These are phyloP conservation scores for Drosophila acutilabella DNA, from an alignment of 2,888 invertebrate genomes.

Conservation along the genomic window DNA sequence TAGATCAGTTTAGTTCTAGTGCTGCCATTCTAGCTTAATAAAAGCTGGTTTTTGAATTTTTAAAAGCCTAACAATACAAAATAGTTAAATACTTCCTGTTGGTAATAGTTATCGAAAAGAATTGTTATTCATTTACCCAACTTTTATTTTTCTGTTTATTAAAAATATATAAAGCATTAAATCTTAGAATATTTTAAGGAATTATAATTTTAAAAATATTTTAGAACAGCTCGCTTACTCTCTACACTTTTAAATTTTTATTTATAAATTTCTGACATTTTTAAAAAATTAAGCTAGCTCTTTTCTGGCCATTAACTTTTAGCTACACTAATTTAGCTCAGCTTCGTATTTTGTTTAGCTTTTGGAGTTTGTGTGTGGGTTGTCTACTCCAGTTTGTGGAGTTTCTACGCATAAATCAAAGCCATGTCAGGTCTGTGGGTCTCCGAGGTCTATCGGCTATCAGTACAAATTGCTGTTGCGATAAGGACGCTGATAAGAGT, in stretches of 20 bases:
- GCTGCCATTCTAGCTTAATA: neutral
- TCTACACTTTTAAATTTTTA: too few relatives aligned
- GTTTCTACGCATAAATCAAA: constrained; percentile 68
- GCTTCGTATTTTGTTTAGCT: neutral
- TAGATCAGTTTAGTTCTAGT: neutral
- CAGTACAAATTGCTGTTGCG: constrained; percentile 57
- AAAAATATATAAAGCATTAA: too few relatives aligned
- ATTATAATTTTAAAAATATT: too few relatives aligned
- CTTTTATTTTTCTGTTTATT: too few relatives aligned
- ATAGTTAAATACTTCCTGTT: too few relatives aligned
- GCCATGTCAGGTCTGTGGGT: constrained; percentile 48
- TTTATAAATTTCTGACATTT: neutral
- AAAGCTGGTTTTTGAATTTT: neutral
- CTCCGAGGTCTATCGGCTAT: constrained; percentile 41
- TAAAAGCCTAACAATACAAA: too few relatives aligned
- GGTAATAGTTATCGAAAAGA: too few relatives aligned
- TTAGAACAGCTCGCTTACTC: too few relatives aligned
- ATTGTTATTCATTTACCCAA: too few relatives aligned
- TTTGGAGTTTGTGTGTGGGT: constrained; percentile 3
- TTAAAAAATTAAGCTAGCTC: neutral
- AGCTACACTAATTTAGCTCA: neutral
- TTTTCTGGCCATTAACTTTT: neutral
- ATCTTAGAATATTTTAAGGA: too few relatives aligned
- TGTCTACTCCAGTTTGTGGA: constrained; percentile 7
- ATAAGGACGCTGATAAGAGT: constrained; percentile 58